Base-by-base conservation (phyloP, 2,888 invertebrate species). In the Xylocampa areola region DNA sequence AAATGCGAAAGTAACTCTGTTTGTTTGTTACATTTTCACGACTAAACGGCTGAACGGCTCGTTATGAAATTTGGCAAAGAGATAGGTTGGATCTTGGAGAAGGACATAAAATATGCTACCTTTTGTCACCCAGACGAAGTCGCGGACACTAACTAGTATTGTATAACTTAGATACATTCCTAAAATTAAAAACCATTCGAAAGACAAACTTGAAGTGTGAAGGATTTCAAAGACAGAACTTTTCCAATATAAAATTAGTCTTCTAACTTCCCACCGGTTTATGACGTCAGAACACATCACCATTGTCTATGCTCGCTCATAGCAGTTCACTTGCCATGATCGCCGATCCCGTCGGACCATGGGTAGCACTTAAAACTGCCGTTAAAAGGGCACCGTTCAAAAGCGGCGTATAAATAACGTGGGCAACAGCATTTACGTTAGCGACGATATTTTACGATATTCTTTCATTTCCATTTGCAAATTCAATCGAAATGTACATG, bases 341-440 rank as follows among this genome's bases (percentile, higher is more conserved):
- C 53, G 47, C 44, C 53, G 62, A 54, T 54, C 44, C 57, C 35
- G 45, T 27, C 41, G 51, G 66, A 70, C 70, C 62, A 84, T 81
- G 84, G 83, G 79, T 81, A 86, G 90, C 91, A 91, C 89, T 91
- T 92, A 91, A 89, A 92, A 90, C 81, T 88, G 87, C 88, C 88
- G 88, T 90, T 91, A 90, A 91, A 91, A 89, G 88, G 87, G 83
- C 81, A 83, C 45, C 86, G 82, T 87, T 90, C 87, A 89, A 91
- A 91, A 88, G 89, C 88, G 78, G 76, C 87, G 84, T 89, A 91
- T 91, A 92, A 91, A 92, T 93, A 91, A 90, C 90, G 80, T 82
- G 80, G 77, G 81, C 80, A 84, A 80, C 81, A 83, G 86, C 86
- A 85, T 89, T 90, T 89, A 89, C 86, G 82, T 82, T 81, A 77